Evolutionary conservation across 2,797 vertebrate species (phyloP).

Genomic region (Caiman crocodilus): DNA sequence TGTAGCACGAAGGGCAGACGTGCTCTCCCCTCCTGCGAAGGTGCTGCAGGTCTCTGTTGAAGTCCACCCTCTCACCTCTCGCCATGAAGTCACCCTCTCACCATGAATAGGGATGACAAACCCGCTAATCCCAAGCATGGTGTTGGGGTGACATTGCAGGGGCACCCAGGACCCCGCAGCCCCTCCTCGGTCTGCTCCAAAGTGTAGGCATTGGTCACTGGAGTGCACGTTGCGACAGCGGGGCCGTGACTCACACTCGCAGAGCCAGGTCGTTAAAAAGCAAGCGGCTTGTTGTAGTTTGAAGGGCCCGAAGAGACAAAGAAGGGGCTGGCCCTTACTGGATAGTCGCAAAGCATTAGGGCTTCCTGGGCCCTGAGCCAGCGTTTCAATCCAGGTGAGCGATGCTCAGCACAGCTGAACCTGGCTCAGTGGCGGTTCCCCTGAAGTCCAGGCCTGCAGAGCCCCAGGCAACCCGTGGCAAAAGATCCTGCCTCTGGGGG

Average conservation of each 20-base stretch:
- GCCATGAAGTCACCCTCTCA: no score
- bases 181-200: neutral
- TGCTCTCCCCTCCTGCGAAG: neutral
- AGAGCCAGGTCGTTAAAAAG: neutral
- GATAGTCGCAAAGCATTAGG: neutral
- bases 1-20: neutral
- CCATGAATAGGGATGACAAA: no score
- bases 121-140: no score
- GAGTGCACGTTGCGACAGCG: neutral
- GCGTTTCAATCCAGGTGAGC: neutral
- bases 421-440: neutral
- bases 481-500: neutral
- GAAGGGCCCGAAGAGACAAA: neutral
- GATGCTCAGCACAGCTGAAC: neutral
- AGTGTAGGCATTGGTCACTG: neutral
- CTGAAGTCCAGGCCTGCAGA: neutral
- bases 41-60: neutral
- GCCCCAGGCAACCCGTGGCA: neutral
- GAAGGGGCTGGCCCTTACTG: neutral
- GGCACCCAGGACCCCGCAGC: no score
- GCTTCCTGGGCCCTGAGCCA: neutral
- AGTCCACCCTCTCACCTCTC: neutral
- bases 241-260: neutral
- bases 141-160: no score
- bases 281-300: neutral